Conservation (phyloP, 2,888 invertebrate species). For the Melipona bicolor region DNA sequence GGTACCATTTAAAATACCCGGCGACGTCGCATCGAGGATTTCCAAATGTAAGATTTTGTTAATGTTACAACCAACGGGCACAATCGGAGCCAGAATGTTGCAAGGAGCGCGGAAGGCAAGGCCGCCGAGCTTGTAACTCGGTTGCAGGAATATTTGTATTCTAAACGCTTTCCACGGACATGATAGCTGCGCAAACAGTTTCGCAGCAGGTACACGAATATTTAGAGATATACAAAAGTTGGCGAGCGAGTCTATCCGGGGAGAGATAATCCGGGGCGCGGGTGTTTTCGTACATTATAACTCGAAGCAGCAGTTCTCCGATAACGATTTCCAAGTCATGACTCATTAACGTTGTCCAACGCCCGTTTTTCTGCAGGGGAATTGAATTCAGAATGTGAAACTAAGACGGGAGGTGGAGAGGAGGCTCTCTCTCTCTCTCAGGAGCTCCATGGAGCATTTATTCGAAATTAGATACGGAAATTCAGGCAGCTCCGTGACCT, state of each 20-base stretch:
- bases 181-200: neutral
- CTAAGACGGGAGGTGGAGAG: neutral
- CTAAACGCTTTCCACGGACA: neutral
- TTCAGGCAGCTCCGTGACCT: constrained; percentile 38
- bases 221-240: constrained; percentile 8
- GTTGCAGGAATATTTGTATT: constrained; percentile 9
- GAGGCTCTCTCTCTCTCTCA: neutral
- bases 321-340: neutral
- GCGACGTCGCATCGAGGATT: neutral
- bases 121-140: neutral
- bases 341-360: constrained; percentile 30
- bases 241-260: neutral
- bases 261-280: constrained; percentile 7
- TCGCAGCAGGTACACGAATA: neutral
- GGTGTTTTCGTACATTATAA: constrained; percentile 17
- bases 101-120: neutral
- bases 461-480: constrained; percentile 46
- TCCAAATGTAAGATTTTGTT: neutral
- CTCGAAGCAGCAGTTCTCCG: neutral
- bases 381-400: constrained; percentile 28
- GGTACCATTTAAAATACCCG: neutral
- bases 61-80: neutral
- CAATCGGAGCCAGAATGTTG: neutral
- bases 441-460: constrained; percentile 25
- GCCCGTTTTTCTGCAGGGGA: neutral